Conservation (phyloP, 2,113 vertebrate species). For the Xenotilapia flavipinnis region DNA sequence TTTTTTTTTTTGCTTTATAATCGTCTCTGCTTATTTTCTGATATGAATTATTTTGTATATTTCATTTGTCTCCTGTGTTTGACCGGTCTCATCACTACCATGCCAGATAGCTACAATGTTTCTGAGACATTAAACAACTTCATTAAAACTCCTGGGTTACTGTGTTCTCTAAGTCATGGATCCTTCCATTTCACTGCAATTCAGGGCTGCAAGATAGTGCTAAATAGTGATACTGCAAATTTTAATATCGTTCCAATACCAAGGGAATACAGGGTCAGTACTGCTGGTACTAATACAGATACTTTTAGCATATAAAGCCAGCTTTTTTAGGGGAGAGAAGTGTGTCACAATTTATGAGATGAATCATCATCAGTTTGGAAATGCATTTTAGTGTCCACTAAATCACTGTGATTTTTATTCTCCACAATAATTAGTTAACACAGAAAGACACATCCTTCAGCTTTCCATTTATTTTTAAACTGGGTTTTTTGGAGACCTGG, state of each 20-base stretch:
- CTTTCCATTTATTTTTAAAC: not conserved
- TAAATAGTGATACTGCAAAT: not conserved
- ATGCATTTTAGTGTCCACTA: not conserved
- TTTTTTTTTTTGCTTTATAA: constrained; percentile 33
- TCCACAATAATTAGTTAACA: not conserved
- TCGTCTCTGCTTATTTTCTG: constrained; percentile 52
- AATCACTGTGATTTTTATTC: not conserved
- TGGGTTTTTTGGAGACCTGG: not conserved
- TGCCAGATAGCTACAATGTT: constrained; percentile 53
- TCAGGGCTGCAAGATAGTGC: not conserved
- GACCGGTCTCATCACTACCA: constrained; percentile 32
- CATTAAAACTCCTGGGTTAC: constrained; percentile 25
- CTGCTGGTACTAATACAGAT: not conserved
- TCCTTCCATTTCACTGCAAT: not conserved
- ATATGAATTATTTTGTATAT: constrained; percentile 56
- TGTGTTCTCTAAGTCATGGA: not conserved
- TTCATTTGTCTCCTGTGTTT: constrained; percentile 53
- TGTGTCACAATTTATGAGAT: not conserved
- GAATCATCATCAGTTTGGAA: not conserved
- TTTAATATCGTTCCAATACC: not conserved
- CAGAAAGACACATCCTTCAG: not conserved
- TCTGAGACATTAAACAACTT: constrained; percentile 64
- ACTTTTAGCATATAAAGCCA: not conserved
- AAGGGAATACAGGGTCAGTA: not conserved
- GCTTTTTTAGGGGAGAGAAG: not conserved